Conservation (phyloP, 2,113 vertebrate species). For the Sclerurus mexicanus region DNA sequence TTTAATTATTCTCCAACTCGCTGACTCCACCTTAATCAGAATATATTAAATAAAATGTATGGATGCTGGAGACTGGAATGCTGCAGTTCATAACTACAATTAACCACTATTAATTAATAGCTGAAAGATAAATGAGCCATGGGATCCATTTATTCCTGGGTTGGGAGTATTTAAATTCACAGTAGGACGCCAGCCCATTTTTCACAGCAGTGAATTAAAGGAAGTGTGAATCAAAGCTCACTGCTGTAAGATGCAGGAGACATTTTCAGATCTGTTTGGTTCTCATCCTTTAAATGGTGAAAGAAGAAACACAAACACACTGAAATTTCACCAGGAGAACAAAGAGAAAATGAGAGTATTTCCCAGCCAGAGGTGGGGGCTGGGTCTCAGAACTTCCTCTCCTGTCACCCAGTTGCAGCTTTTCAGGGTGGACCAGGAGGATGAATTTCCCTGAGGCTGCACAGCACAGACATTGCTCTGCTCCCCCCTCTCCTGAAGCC, state of each 20-base stretch:
- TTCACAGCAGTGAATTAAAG: conserved; percentile 77
- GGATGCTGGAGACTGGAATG: conserved; percentile 72
- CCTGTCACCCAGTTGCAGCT: neutral
- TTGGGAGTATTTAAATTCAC: conserved; percentile 82
- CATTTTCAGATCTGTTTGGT: conserved; percentile 6
- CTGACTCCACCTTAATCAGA: conserved; percentile 59
- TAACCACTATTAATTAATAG: conserved; percentile 84
- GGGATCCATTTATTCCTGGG: conserved; percentile 74
- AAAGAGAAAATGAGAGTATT: neutral
- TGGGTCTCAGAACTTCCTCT: neutral
- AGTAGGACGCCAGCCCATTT: conserved; percentile 75
- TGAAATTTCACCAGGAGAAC: neutral
- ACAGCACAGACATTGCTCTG: neutral
- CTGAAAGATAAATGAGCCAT: conserved; percentile 79
- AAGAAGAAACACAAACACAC: neutral
- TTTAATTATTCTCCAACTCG: conserved; percentile 48
- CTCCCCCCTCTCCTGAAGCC: neutral
- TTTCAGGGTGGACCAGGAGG: neutral
- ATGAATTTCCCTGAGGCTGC: neutral
- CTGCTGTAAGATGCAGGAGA: neutral
- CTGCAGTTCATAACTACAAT: conserved; percentile 82
- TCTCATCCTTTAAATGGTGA: neutral
- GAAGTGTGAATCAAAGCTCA: conserved; percentile 58
- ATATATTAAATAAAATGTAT: conserved; percentile 80
- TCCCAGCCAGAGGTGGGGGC: neutral